phyloP scores from a whole-genome alignment of 2,888 invertebrate genomes.

The Bellardia bayeri region DNA sequence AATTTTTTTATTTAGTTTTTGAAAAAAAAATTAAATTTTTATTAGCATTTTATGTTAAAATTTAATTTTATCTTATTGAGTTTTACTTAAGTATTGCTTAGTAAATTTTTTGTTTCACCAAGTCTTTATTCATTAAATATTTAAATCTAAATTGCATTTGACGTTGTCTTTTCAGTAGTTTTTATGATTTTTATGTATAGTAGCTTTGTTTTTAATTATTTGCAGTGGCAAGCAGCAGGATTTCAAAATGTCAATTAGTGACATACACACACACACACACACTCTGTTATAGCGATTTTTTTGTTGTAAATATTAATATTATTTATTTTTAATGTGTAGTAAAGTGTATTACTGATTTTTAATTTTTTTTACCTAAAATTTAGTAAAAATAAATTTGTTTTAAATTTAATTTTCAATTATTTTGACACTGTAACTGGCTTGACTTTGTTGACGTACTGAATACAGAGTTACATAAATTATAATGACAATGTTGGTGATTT shows the following conservation, averaged over 20 bases:
- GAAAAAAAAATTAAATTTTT: neutral
- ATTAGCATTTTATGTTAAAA: slow-evolving; percentile 9
- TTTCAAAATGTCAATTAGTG: slow-evolving; percentile 8
- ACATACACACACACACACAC: neutral
- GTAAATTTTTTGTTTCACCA: neutral
- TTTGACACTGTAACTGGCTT: neutral
- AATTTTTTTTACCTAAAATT: neutral
- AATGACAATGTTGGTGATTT: too few species aligned
- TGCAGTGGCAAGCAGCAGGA: neutral
- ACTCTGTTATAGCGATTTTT: neutral
- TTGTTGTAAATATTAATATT: neutral
- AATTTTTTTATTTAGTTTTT: neutral
- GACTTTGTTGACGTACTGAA: neutral
- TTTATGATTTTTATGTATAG: neutral
- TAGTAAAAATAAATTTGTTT: neutral
- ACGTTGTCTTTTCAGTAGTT: neutral
- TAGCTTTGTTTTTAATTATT: neutral
- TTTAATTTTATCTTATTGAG: neutral
- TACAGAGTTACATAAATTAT: too few species aligned
- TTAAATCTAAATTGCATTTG: neutral
- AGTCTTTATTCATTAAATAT: neutral
- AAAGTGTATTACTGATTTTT: neutral
- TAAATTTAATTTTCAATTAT: neutral
- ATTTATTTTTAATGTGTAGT: neutral
- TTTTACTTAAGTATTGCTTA: neutral